A percentile compares a stretch with the other conserved stretches of the same genome.
Conservation (phyloP, 2,888 invertebrate genomes). For the Drosophila lutescens region DNA sequence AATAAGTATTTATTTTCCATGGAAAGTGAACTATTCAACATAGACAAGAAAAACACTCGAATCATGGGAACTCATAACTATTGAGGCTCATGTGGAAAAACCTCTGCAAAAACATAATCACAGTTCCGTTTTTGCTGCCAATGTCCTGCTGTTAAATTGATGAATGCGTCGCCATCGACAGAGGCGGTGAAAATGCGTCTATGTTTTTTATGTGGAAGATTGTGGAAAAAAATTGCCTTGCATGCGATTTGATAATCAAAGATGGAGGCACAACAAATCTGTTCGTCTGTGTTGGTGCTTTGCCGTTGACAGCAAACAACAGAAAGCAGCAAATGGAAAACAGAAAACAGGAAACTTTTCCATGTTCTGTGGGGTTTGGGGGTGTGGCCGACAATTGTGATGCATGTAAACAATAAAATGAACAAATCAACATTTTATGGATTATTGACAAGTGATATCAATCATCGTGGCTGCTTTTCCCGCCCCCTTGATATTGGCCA, state of each 20-base stretch:
- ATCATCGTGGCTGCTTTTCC: constrained; percentile 51
- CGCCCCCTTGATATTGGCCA: constrained; percentile 8
- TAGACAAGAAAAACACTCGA: neutral
- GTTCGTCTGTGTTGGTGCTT: constrained; percentile 20
- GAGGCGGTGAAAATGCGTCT: constrained; percentile 33
- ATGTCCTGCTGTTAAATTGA: constrained; percentile 71
- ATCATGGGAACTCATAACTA: neutral
- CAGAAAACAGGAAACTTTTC: constrained; percentile 19
- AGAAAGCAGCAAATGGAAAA: constrained; percentile 30
- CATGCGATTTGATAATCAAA: constrained; percentile 63
- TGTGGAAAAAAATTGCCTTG: constrained; percentile 29
- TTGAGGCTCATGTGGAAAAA: neutral
- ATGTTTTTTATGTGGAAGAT: constrained; percentile 23
- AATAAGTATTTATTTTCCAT: neutral
- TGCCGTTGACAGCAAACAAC: constrained; percentile 40
- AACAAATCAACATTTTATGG: constrained; percentile 78
- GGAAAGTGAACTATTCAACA: constrained; percentile 1
- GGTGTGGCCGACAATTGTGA: constrained; percentile 53
- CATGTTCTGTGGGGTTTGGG: constrained; percentile 11
- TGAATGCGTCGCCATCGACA: constrained; percentile 59
- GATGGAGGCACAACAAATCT: constrained; percentile 36
- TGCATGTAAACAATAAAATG: constrained; percentile 74
- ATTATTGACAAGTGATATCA: constrained; percentile 76
- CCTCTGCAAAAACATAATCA: constrained; percentile 32
- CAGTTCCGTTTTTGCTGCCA: constrained; percentile 38